Evolutionary conservation across 2,888 invertebrate genomes (phyloP), one percentile per base, ranked within the genome.

Genomic region (Cylindroiulus punctatus): DNA sequence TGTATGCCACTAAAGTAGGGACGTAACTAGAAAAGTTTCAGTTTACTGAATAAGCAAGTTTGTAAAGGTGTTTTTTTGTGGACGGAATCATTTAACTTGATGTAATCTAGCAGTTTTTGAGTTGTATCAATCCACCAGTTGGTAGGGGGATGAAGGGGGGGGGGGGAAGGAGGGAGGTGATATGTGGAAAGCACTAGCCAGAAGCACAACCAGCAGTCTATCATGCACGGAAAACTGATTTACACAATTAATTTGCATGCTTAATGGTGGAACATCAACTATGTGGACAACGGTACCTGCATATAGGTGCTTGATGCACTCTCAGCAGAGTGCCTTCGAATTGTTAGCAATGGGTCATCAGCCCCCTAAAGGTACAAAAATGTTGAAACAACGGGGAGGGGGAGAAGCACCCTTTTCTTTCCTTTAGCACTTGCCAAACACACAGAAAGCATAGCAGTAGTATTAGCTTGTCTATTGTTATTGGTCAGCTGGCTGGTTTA

Each of bases 301-400:
- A 52, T 65, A 40, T 84, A 84, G 84, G 86, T 86, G 65, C 84
- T 52, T 83, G 86, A 84, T 42, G 86, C 86, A 86, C 86, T 86
- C 84, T 86, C 86, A 22, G 86, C 86, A 65, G 86, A 86, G 81
- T 86, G 86, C 86, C 86, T 86, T 40, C 86, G 86, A 65, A 86
- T 84, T 76, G 86, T 86, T 84, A 86, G 65, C 84, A 86, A 84
- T 86, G 86, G 86, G 84, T 86, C 86, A 57, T 84, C 84, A 40
- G 86, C 84, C 86, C 84, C 84, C 86, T 86, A 65, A 86, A 84
- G 36, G 84, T 84, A 86, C 42, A 76, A 84, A 86, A 86, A 84
- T 42, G 44, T 84, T 40, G 47, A 84, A 86, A 84, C 86, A 86
- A 12, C 22, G 44, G 57, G 84, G 42, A 84, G 84, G 84, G 44